Evolutionary conservation across 2,888 invertebrate species (phyloP), one percentile per base, ranked within the genome.

Genomic region (Thera britannica): DNA sequence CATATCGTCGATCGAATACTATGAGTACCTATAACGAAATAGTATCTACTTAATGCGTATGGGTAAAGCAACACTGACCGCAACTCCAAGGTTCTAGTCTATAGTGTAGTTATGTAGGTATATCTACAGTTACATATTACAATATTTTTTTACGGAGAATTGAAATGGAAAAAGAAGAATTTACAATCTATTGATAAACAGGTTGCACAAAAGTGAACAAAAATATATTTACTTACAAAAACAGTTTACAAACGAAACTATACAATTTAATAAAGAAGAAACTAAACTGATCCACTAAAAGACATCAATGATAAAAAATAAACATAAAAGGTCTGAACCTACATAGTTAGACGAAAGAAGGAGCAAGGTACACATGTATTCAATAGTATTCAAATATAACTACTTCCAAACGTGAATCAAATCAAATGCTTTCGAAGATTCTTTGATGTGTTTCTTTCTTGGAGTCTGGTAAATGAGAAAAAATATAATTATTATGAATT

Each of bases 381-480:
- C 41, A 41, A 41, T 5, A 38, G 38, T 38, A 38, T 38, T 38
- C 6, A 38, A 38, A 44, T 44, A 7, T 44, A 8, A 44, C 8
- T 35, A 52, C 34, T 64, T 36, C 23, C 41, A 34, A 34, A 49
- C 49, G 3, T 49, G 48, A 35, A 46, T 36, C 12, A 38, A 48
- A 23, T 62, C 55, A 9, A 41, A 9, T 48, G 52, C 9, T 58
- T 64, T 64, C 4, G 35, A 41, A 56, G 49, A 8, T 44, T 49
- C 51, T 23, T 23, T 23, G 9, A 9, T 49, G 23, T 44, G 55
- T 58, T 57, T 56, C 52, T 48, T 52, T 54, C 65, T 66, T n/a
- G 68, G 61, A 44, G 48, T 58, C 7, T 2, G 9, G 69, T 69
- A 62, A 71, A 64, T 41, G 2, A 62, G n/a, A 57, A 23, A 61